Evolutionary conservation across 2,888 invertebrate species (phyloP).

Genomic region (Tupiocoris notatus): DNA sequence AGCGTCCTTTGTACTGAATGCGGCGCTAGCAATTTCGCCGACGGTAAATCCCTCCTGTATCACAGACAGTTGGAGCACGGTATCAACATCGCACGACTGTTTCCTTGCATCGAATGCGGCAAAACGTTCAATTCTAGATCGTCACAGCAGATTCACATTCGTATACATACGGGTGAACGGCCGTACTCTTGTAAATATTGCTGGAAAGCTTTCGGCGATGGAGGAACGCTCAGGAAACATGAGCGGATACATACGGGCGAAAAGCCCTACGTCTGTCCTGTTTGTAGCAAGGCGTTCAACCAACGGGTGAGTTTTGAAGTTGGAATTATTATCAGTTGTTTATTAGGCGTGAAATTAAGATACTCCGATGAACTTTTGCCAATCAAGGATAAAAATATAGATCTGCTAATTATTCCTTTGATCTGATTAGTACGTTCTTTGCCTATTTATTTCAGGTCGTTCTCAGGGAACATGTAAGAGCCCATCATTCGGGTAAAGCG

Average conservation of each 20-base stretch:
- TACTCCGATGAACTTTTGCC: too few relatives aligned
- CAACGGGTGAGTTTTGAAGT: slow-evolving; percentile 57
- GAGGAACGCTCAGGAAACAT: slow-evolving; percentile 79
- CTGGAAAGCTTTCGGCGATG: slow-evolving; percentile 87
- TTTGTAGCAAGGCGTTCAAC: slow-evolving; percentile 83
- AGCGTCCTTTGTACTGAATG: slow-evolving; percentile 62
- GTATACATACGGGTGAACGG: slow-evolving; percentile 81
- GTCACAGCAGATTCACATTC: slow-evolving; percentile 71
- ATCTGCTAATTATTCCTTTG: neutral
- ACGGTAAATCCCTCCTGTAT: slow-evolving; percentile 67
- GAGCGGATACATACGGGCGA: slow-evolving; percentile 82
- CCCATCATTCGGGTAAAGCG: slow-evolving; percentile 80
- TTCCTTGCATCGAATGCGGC: slow-evolving; percentile 79
- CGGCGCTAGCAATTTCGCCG: slow-evolving; percentile 65
- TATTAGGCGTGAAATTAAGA: too few relatives aligned
- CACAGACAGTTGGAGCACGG: slow-evolving; percentile 65
- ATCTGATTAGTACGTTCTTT: neutral
- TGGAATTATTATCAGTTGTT: too few relatives aligned
- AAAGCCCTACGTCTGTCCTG: slow-evolving; percentile 83
- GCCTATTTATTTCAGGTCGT: slow-evolving; percentile 60
- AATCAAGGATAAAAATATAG: too few relatives aligned
- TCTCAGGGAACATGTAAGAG: slow-evolving; percentile 77
- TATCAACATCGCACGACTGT: slow-evolving; percentile 58
- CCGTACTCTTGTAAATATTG: slow-evolving; percentile 83
- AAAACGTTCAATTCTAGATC: slow-evolving; percentile 74